phyloP scores from a whole-genome alignment of 2,797 vertebrate species.

The Sibirionetta formosa region DNA sequence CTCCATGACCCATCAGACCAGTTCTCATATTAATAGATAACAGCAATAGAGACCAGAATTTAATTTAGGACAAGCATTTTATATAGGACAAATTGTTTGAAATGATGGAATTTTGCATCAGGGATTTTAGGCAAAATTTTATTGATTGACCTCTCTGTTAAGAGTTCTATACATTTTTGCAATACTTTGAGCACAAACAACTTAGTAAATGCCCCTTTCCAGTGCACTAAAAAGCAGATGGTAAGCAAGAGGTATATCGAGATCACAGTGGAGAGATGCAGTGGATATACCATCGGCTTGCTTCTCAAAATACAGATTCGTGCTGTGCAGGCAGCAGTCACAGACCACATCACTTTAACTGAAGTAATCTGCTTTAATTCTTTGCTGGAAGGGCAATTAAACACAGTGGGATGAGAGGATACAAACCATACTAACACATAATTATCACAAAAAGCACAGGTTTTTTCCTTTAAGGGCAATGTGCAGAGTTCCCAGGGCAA shows the following conservation, averaged over 20 bases:
- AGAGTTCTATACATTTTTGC: background rate
- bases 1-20: background rate
- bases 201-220: background rate
- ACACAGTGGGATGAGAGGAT: conserved; percentile 17
- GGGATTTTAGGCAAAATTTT: background rate
- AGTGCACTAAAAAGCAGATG: background rate
- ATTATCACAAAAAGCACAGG: conserved; percentile 35
- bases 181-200: background rate
- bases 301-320: background rate
- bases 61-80: background rate
- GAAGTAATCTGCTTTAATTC: conserved; percentile 28
- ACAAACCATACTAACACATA: background rate
- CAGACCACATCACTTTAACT: background rate
- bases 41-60: background rate
- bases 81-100: background rate
- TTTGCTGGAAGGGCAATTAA: conserved; percentile 28
- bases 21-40: background rate
- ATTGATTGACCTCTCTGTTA: background rate
- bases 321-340: conserved; percentile 40
- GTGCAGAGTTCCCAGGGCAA: background rate
- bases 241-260: background rate
- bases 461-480: conserved; percentile 50
- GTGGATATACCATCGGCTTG: background rate
- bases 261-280: background rate
- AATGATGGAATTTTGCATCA: background rate